Conservation (phyloP, 2,113 vertebrate genomes). For the Corydoras sp. region DNA sequence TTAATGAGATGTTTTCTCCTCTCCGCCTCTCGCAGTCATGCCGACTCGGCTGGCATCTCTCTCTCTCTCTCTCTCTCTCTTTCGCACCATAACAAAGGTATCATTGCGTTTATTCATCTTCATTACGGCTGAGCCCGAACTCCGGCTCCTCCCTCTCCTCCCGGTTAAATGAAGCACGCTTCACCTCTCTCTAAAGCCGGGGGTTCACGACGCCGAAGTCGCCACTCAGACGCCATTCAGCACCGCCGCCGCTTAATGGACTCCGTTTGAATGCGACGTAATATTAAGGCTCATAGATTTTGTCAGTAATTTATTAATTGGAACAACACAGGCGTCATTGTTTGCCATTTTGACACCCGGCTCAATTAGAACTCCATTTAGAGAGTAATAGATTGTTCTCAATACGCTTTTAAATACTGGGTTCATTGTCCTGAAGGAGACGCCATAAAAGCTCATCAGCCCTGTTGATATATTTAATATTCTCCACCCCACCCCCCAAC, state of each 20-base stretch:
- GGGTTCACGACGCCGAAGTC: conserved; percentile 84
- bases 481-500: background rate
- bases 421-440: conserved; percentile 63
- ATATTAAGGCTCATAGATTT: conserved; percentile 99
- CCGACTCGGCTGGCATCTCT: conserved; percentile 16
- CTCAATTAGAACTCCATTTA: conserved; percentile 95
- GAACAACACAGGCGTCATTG: conserved; percentile 96
- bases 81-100: conserved; percentile 78
- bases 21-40: conserved; percentile 47
- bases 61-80: conserved; percentile 37
- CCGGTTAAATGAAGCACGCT: conserved; percentile 80
- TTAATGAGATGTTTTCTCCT: conserved; percentile 77
- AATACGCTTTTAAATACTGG: conserved; percentile 63
- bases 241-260: conserved; percentile 91
- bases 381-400: conserved; percentile 79
- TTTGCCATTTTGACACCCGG: conserved; percentile 93
- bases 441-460: conserved; percentile 49
- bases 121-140: conserved; percentile 72
- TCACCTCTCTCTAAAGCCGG: conserved; percentile 74
- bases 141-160: conserved; percentile 83
- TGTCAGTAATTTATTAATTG: conserved; percentile 98
- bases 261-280: conserved; percentile 95
- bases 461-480: conserved; percentile 31
- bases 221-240: conserved; percentile 85
- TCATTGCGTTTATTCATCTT: conserved; percentile 81